Evolutionary conservation across 2,113 vertebrate genomes (phyloP), one percentile per base, ranked within the genome.

Genomic region (Notarius lentiginosus): DNA sequence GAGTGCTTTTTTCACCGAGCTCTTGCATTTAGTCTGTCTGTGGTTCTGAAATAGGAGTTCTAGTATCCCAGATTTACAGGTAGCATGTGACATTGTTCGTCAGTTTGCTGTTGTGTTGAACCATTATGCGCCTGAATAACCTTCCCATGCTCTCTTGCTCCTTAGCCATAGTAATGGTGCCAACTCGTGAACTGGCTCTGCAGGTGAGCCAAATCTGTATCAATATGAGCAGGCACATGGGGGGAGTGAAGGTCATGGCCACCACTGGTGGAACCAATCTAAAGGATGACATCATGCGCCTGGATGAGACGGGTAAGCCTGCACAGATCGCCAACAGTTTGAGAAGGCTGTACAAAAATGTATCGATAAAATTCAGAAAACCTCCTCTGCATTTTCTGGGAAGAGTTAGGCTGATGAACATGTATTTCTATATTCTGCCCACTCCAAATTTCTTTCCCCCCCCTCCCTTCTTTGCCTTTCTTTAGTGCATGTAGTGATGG

Each of bases 171-270:
- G 95, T 96, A 70, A 91, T 96, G 93, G 95, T 96, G 51, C 95
- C 95, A 53, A 95, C 95, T 3, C 94, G 95, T 80, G 95, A 96
- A 92, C 88, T 96, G 90, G 95, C 95, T 0, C 92, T 96, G 88
- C 95, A 96, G 91, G 91, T 96, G 84, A 96, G 95, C 87, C 95
- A 96, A 92, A 96, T 96, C 87, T 91, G 93, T 87, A 96, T 96
- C 90, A 95, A 95, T 91, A 91, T 96, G 91, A 95, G 95, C 90
- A 96, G 95, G 88, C 95, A 95, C 91, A 90, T 96, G 75, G 95
- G 95, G 41, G 95, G 95, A 47, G 94, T 95, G 65, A 96, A 95
- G 90, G 91, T 95, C 82, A 96, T 96, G 95, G 95, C 95, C 56
- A 96, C 95, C 30, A 96, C 95, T 0, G 95, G 95, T n/a, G 95